phyloP scores from a whole-genome alignment of 2,113 vertebrate species.

The Centropus bengalensis region DNA sequence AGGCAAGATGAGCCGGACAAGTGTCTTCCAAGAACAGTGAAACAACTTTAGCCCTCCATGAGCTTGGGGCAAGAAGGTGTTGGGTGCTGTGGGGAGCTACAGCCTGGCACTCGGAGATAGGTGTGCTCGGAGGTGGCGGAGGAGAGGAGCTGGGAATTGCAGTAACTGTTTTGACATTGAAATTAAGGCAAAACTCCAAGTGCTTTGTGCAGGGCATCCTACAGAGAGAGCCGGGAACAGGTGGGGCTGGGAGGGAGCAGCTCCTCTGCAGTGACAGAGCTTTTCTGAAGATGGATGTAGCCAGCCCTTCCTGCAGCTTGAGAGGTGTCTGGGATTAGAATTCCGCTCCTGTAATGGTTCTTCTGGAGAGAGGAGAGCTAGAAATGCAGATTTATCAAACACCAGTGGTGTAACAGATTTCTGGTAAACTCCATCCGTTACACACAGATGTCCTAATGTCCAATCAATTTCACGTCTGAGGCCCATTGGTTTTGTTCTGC shows the following conservation, averaged over 20 bases:
- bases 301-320: not conserved
- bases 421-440: too few relatives aligned
- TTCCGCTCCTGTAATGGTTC: not conserved
- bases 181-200: not conserved
- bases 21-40: not conserved
- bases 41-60: rapidly evolving
- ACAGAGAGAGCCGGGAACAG: too few relatives aligned
- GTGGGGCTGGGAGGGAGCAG: not conserved
- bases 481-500: not conserved
- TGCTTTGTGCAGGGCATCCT: too few relatives aligned
- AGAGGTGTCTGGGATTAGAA: rapidly evolving
- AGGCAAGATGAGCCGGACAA: not conserved
- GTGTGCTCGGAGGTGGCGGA: rapidly evolving
- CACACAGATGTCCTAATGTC: not conserved
- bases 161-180: not conserved
- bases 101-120: rapidly evolving
- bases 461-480: too few relatives aligned
- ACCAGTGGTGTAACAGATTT: not conserved
- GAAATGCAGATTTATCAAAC: not conserved
- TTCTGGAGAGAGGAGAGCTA: not conserved
- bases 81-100: not conserved
- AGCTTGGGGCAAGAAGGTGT: not conserved
- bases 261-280: not conserved
- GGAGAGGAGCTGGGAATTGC: not conserved
- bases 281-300: not conserved